Conservation (phyloP, 2,797 vertebrate genomes). For the Propithecus perrieri region DNA sequence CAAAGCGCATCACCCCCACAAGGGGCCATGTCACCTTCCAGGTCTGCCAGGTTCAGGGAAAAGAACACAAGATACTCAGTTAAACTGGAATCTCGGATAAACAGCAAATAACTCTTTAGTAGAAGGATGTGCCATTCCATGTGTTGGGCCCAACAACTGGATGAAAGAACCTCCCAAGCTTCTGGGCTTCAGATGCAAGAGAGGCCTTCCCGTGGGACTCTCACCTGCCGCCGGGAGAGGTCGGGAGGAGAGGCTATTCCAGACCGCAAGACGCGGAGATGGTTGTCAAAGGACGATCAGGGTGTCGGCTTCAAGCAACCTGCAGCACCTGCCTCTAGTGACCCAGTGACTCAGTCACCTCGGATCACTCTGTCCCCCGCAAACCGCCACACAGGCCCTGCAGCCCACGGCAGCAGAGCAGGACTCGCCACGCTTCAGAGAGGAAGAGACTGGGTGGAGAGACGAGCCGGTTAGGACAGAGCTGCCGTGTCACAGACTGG, state of each 20-base stretch:
- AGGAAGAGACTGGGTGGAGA: background rate
- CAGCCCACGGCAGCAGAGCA: background rate
- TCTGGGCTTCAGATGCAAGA: background rate
- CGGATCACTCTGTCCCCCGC: too few relatives aligned
- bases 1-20: background rate
- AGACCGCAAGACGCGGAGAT: background rate
- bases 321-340: background rate
- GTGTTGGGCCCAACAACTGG: background rate
- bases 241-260: background rate
- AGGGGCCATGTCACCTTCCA: background rate
- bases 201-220: background rate
- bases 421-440: background rate
- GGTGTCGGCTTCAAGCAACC: background rate
- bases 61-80: background rate
- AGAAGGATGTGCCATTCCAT: background rate
- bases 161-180: background rate
- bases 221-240: background rate
- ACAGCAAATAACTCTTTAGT: background rate
- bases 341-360: background rate
- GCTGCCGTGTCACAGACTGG: background rate
- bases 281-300: background rate
- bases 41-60: background rate
- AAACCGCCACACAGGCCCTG: background rate
- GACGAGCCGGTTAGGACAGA: fast-evolving
- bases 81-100: background rate